A percentile compares a stretch with the other conserved stretches of the same genome.
Evolutionary conservation across 64 coral and sea anemone genomes (phyloP).

Genomic region (Montipora cactus): DNA sequence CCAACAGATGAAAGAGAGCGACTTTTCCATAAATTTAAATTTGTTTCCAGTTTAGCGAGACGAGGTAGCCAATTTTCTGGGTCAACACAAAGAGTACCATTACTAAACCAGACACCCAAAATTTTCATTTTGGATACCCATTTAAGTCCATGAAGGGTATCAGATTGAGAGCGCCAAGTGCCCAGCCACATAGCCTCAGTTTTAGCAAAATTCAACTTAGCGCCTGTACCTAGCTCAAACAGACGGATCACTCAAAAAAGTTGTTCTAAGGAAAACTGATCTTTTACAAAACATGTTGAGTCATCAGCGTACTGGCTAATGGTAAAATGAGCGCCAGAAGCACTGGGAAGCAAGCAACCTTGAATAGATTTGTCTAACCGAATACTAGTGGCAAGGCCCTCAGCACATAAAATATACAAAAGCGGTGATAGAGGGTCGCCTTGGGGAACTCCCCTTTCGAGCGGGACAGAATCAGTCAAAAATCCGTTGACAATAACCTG

Average conservation of each 20-base stretch:
- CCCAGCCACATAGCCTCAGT: constrained; percentile 61
- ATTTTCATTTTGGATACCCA: constrained; percentile 56
- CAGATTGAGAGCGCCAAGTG: background rate
- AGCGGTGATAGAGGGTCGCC: background rate
- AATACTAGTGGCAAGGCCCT: constrained; percentile 8
- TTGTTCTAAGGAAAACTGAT: background rate
- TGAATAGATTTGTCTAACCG: background rate
- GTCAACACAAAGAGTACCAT: background rate
- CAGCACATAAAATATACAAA: constrained; percentile 24
- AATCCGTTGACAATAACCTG: too few species aligned
- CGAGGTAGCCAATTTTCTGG: background rate
- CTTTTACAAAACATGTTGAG: constrained; percentile 38
- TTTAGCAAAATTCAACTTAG: constrained; percentile 34
- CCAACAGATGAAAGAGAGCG: background rate
- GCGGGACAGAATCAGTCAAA: too few species aligned
- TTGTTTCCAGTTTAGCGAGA: background rate
- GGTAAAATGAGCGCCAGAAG: constrained; percentile 5
- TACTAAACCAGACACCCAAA: constrained; percentile 10
- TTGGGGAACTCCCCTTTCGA: too few species aligned
- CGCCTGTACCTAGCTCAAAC: constrained; percentile 3
- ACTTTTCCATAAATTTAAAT: constrained; percentile 18
- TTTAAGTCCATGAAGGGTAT: background rate
- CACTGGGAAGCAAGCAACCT: background rate
- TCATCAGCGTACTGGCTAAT: constrained; percentile 55
- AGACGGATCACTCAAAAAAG: background rate